phyloP scores from a whole-genome alignment of 2,113 vertebrate genomes.

The Cryptotis parvus region DNA sequence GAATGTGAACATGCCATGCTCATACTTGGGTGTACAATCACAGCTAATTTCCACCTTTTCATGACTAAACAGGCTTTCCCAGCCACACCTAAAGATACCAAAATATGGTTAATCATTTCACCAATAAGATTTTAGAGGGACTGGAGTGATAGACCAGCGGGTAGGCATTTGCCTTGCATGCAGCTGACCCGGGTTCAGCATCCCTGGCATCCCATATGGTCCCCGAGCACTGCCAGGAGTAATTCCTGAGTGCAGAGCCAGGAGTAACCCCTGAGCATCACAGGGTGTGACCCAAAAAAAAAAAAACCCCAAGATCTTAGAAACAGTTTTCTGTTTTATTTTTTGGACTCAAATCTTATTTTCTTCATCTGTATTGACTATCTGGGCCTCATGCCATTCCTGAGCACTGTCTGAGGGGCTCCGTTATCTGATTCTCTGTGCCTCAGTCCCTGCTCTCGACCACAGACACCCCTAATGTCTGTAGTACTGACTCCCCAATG shows the following conservation, averaged over 20 bases:
- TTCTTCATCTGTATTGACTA: neutral
- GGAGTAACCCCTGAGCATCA: too few relatives aligned
- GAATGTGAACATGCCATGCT: neutral
- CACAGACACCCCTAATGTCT: neutral
- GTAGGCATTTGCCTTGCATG: too few relatives aligned
- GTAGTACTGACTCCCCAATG: neutral
- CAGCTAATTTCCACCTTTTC: neutral
- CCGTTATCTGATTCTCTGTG: neutral
- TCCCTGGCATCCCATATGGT: too few relatives aligned
- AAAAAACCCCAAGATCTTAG: too few relatives aligned
- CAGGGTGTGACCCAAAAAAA: too few relatives aligned
- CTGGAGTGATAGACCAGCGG: too few relatives aligned
- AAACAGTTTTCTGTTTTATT: neutral
- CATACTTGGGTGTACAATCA: neutral
- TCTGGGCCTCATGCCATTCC: neutral
- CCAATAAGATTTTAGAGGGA: neutral
- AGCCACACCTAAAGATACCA: neutral
- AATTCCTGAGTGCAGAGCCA: too few relatives aligned
- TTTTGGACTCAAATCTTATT: neutral
- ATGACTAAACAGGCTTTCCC: neutral
- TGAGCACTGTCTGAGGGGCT: neutral
- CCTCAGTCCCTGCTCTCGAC: neutral
- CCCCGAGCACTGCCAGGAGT: too few relatives aligned
- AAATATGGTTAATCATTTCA: neutral
- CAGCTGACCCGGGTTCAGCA: too few relatives aligned